These are phyloP conservation scores for Hypotaenidia philippensis DNA, from an alignment of 2,797 vertebrate genomes.

Conservation along the genomic window DNA sequence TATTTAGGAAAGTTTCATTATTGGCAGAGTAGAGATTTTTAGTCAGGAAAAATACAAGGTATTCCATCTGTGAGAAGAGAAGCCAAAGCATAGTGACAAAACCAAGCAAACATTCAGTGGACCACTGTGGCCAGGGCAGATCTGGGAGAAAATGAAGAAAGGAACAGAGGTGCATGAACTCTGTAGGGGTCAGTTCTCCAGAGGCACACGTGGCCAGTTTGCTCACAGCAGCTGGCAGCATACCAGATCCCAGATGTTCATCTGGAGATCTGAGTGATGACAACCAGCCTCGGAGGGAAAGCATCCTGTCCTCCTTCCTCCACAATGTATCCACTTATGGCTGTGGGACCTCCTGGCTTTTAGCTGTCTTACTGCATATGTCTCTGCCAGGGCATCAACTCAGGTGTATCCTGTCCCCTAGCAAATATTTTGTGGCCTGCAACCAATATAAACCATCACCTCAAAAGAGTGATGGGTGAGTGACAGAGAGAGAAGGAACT, in stretches of 20 bases:
- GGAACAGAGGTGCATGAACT: neutral
- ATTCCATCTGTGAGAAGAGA: neutral
- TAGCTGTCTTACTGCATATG: neutral
- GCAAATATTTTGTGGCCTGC: neutral
- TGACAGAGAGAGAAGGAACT: neutral
- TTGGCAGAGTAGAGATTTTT: neutral
- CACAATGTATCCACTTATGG: neutral
- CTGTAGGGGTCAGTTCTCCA: neutral
- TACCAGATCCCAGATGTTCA: neutral
- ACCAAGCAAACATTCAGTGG: accelerated
- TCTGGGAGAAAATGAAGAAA: neutral
- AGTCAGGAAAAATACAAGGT: neutral
- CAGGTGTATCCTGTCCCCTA: neutral
- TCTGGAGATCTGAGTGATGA: neutral
- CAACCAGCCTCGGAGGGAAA: neutral
- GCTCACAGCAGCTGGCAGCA: neutral
- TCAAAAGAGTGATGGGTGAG: neutral
- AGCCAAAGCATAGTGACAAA: accelerated
- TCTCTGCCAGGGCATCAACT: neutral
- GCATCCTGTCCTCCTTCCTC: neutral
- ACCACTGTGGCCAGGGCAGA: neutral
- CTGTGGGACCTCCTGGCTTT: neutral
- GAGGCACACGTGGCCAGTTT: accelerated
- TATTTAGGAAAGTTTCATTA: neutral
- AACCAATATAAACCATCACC: neutral